Evolutionary conservation across 2,113 vertebrate genomes (phyloP), one percentile per base, ranked within the genome.

Genomic region (Hiodon tergisus): DNA sequence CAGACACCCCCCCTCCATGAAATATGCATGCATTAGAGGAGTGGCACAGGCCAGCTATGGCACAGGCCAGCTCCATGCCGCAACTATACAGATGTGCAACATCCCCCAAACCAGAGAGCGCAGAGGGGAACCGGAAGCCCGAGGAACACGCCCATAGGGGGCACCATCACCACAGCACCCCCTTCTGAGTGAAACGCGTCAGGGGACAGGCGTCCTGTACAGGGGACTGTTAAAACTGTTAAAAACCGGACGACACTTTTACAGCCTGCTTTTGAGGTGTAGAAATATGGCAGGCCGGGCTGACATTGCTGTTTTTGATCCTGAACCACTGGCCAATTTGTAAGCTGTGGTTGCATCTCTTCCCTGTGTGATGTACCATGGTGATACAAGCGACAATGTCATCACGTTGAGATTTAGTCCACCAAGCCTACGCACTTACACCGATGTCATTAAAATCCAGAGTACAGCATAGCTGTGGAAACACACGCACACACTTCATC

Each of bases 11-110:
- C 51, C 75, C 68, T 63, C 61, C 68, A 82, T 81, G 76, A 81
- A 79, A 82, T 82, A 84, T 79, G 78, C 79, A 82, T 69, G 68
- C 73, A 73, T 59, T 60, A 31, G 60, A 63, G 52, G 62, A 58
- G n/a, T 14, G 63, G 54, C 31, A 62, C 51, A 17, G 50, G 14
- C 3, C 31, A 31, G 31, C 31, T 31, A 65, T 54, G n/a, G 17
- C 31, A 11, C 10, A 31, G 52, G 67, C 50, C 51, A 60, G 74
- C 58, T 67, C 63, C 11, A 67, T 46, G 69, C 50, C 78, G 81
- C 63, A 80, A 79, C 76, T 81, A 73, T 81, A 80, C 14, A 4
- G 80, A 85, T 83, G 83, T 85, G 84, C 81, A 80, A 81, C 85
- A 88, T 88, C 86, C 81, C 83, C 84, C 50, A 13, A 50, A n/a